Evolutionary conservation across 2,113 vertebrate species (phyloP), one percentile per base, ranked within the genome.

Genomic region (Chloroceryle aenea): DNA sequence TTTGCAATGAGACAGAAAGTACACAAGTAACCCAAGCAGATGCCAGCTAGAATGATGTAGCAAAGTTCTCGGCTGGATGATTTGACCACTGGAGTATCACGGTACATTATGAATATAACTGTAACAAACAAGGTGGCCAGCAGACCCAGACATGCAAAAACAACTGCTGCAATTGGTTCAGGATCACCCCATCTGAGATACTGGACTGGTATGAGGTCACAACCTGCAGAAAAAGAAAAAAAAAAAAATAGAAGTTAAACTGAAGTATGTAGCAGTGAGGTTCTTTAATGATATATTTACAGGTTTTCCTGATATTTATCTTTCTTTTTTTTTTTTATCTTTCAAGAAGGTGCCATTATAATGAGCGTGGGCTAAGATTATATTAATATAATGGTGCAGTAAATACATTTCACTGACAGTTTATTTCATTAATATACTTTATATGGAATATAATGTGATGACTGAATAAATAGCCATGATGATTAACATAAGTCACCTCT

Each of bases 41-140:
- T 99, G 76, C 99, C 99, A 0, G 99, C 99, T 67, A 99, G 98
- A 84, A 99, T 99, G 82, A 99, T 99, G 98, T 99, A 99, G 92
- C 99, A 99, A 77, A 99, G 98, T 92, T 99, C 99, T 45, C 99
- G 97, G 90, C 99, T 99, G 58, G 99, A 99, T 8, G 99, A 99
- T 95, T 99, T 99, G 94, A 99, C 99, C 23, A 99, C 99, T 0
- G 99, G 99, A 7, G 99, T 99, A 62, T 99, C 99, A 6, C 99
- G 98, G 93, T 99, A 99, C 97, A 99, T 98, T 95, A 99, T 99
- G 95, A 99, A 99, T 90, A 99, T 92, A 7, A 98, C 98, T 12
- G 99, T 99, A 74, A 99, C 99, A 81, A 99, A 99, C 88, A 99
- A 98, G 2, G 99, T 99, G 78, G 98, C 98, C 97, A 99, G 97